Evolutionary conservation across 2,888 invertebrate genomes (phyloP).

Genomic region (Zygogramma bicolorata): DNA sequence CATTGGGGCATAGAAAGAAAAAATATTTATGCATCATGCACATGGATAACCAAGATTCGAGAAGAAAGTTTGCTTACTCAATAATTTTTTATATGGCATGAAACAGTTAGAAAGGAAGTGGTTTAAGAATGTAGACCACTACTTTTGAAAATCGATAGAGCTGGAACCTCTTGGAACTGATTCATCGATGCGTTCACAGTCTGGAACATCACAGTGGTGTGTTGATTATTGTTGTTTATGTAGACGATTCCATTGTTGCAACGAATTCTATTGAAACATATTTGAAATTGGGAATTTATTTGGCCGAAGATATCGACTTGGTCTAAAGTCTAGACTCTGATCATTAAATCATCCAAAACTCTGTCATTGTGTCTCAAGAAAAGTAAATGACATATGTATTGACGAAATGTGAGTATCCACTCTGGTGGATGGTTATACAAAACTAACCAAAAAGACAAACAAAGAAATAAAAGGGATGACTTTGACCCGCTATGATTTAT

Average conservation of each 20-base stretch:
- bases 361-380: neutral
- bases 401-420: slow-evolving; percentile 1
- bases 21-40: slow-evolving; percentile 43
- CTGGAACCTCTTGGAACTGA: neutral
- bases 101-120: slow-evolving; percentile 48
- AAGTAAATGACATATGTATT: too few relatives aligned
- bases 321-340: neutral
- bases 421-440: neutral
- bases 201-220: neutral
- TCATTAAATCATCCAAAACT: neutral
- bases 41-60: slow-evolving; percentile 4
- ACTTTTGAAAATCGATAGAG: neutral
- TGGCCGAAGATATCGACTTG: neutral
- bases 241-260: neutral
- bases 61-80: neutral
- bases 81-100: slow-evolving; percentile 49
- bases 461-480: slow-evolving; percentile 6
- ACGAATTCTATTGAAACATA: neutral
- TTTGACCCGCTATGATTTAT: neutral
- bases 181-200: neutral
- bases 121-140: slow-evolving; percentile 25
- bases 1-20: slow-evolving; percentile 46
- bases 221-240: too few relatives aligned
- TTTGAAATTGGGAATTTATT: neutral
- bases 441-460: neutral